phyloP scores from a whole-genome alignment of 1,140 invertebrate genomes.

The Polypedilum vanderplanki region DNA sequence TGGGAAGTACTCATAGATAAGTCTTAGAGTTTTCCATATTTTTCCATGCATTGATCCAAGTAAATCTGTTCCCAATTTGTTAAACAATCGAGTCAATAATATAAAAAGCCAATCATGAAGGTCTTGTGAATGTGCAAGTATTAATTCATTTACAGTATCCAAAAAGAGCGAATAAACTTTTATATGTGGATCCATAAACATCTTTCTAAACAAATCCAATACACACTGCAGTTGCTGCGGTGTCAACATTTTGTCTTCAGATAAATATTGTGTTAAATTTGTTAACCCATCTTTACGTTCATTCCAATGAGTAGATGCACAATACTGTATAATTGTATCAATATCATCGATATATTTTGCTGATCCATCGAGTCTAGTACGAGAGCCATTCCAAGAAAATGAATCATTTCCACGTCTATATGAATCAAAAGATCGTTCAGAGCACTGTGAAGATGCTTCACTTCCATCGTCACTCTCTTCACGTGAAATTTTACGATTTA shows the following conservation, averaged over 20 bases:
- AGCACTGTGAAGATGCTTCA: conserved; percentile 91
- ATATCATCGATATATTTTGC: conserved; percentile 62
- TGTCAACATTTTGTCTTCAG: conserved; percentile 41
- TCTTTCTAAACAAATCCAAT: conserved; percentile 81
- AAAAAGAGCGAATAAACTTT: conserved; percentile 91
- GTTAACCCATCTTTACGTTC: conserved; percentile 88
- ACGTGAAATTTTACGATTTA: conserved; percentile 46
- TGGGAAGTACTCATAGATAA: conserved; percentile 69
- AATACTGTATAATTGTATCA: conserved; percentile 78
- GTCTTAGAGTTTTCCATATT: conserved; percentile 77
- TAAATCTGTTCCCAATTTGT: conserved; percentile 84
- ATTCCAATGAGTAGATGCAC: conserved; percentile 81
- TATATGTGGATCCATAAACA: conserved; percentile 96
- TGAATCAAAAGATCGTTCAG: conserved; percentile 82
- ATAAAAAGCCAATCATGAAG: conserved; percentile 88
- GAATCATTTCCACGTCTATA: conserved; percentile 69
- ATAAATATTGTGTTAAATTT: conserved; percentile 54
- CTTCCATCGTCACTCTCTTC: conserved; percentile 81
- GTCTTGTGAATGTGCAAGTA: conserved; percentile 76
- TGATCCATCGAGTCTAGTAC: conserved; percentile 59
- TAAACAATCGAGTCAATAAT: conserved; percentile 66
- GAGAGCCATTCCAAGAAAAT: conserved; percentile 73
- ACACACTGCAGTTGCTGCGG: conserved; percentile 40
- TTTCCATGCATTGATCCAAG: conserved; percentile 84
- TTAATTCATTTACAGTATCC: conserved; percentile 83